A percentile compares a stretch with the other conserved stretches of the same genome.
These are phyloP conservation scores for Pseudocheirus occidentalis DNA, from an alignment of 2,797 vertebrate genomes.

Conservation along the genomic window DNA sequence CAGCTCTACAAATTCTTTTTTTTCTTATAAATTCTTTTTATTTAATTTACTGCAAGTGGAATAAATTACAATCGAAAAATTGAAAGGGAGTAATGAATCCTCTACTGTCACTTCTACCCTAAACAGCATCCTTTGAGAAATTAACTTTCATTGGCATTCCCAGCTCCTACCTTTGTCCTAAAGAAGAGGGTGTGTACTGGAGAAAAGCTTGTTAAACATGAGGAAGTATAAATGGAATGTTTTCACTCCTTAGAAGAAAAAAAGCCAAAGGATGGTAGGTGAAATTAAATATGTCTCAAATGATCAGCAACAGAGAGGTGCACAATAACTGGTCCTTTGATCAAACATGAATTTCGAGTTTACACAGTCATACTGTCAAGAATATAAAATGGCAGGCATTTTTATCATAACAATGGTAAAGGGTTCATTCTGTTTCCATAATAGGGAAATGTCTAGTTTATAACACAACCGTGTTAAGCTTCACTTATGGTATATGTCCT, in stretches of 20 bases:
- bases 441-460: constrained; percentile 46
- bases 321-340: constrained; percentile 32
- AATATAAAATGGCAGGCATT: constrained; percentile 50
- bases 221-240: constrained; percentile 36
- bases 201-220: neutral
- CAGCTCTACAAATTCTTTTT: neutral
- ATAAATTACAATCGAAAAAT: neutral
- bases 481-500: constrained; percentile 36
- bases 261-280: constrained; percentile 16
- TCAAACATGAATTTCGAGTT: constrained; percentile 53
- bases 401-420: constrained; percentile 60
- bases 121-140: neutral
- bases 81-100: neutral
- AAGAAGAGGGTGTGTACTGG: neutral
- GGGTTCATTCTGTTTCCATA: constrained; percentile 44
- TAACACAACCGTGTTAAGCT: constrained; percentile 55
- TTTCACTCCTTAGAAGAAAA: constrained; percentile 12
- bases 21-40: neutral
- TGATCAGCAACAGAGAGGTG: constrained; percentile 8
- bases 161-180: constrained; percentile 25
- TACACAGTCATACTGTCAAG: constrained; percentile 52
- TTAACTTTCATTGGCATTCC: neutral
- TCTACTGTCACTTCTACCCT: neutral
- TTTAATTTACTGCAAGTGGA: neutral
- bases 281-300: constrained; percentile 24